Percentiles rank a stretch among this genome's conserved stretches.
Evolutionary conservation across 2,113 vertebrate species (phyloP).

Genomic region (Mus pahari): DNA sequence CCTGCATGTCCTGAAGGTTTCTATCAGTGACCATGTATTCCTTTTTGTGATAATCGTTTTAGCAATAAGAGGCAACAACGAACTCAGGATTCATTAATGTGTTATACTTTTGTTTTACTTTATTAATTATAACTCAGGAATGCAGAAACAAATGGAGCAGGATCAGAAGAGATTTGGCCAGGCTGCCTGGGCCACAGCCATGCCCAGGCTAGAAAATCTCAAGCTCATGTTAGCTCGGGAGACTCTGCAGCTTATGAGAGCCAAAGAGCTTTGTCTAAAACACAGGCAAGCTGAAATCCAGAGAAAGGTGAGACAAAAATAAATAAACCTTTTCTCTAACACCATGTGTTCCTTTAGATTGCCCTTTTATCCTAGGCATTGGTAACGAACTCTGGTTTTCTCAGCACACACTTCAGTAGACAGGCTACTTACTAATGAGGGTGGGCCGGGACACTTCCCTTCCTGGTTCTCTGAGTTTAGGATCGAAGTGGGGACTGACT

Average conservation of each 20-base stretch:
- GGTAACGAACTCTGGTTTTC: background rate
- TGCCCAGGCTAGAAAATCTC: conserved; percentile 93
- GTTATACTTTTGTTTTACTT: background rate
- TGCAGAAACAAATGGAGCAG: conserved; percentile 95
- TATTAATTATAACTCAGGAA: conserved; percentile 86
- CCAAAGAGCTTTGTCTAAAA: conserved; percentile 93
- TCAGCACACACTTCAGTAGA: background rate
- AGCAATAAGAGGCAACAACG: background rate
- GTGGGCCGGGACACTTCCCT: background rate
- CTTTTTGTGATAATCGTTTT: conserved; percentile 18
- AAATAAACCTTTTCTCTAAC: conserved; percentile 43
- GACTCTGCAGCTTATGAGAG: conserved; percentile 94
- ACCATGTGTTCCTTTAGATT: background rate
- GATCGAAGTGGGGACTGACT: background rate
- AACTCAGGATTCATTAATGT: background rate
- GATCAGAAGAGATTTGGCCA: conserved; percentile 93
- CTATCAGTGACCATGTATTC: background rate
- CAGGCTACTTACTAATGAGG: background rate
- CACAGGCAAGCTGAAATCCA: conserved; percentile 90
- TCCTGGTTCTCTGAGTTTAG: background rate
- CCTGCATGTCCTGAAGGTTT: background rate
- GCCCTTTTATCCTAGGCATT: background rate
- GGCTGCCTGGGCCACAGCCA: conserved; percentile 92
- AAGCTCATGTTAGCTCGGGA: conserved; percentile 93
- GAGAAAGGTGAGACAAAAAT: conserved; percentile 85